phyloP scores from a whole-genome alignment of 2,888 invertebrate species.

The Lasioglossum oenotherae region DNA sequence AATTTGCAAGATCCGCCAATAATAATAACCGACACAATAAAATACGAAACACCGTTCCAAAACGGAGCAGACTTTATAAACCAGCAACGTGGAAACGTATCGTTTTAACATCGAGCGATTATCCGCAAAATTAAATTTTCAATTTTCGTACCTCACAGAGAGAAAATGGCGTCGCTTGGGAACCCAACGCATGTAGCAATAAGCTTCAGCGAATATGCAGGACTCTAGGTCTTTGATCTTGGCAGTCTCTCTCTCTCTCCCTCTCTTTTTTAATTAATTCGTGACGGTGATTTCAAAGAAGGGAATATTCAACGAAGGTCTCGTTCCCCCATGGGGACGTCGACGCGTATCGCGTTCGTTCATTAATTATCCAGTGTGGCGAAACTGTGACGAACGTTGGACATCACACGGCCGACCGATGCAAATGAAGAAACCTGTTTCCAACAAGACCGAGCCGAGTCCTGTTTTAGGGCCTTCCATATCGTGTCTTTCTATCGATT shows the following conservation, averaged over 20 bases:
- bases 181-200: not conserved
- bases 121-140: not conserved
- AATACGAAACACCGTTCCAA: too few relatives aligned
- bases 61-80: too few relatives aligned
- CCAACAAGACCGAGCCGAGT: not conserved
- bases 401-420: not conserved
- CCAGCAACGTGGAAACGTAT: not conserved
- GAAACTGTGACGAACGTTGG: not conserved
- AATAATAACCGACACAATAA: too few relatives aligned
- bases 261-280: not conserved
- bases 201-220: not conserved
- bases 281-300: not conserved
- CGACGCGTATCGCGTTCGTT: not conserved
- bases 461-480: slow-evolving; percentile 5
- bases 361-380: slow-evolving; percentile 32
- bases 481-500: slow-evolving; percentile 52
- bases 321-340: not conserved
- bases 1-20: too few relatives aligned
- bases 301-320: not conserved
- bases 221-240: not conserved
- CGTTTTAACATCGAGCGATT: not conserved
- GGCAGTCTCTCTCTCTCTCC: not conserved
- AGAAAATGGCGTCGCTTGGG: not conserved
- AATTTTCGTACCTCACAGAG: not conserved
- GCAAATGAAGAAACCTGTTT: slow-evolving; percentile 44